These are phyloP conservation scores for Drosophila ustulata DNA, from an alignment of 2,888 invertebrate species.

Conservation along the genomic window DNA sequence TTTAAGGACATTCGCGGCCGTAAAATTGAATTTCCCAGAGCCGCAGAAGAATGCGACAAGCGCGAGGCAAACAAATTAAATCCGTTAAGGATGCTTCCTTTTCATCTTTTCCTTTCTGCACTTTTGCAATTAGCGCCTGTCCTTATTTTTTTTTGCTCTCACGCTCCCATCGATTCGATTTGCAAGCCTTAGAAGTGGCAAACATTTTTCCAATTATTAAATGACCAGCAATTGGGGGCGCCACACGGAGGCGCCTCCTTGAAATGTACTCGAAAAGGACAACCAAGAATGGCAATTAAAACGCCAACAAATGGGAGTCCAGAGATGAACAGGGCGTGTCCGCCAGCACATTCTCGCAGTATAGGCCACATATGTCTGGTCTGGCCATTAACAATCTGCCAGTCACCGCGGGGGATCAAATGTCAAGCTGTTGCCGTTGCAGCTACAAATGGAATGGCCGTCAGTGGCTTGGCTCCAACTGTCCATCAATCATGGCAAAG, in stretches of 20 bases:
- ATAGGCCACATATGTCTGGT: constrained; percentile 2
- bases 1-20: constrained; percentile 22
- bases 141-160: too few species aligned
- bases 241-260: constrained; percentile 21
- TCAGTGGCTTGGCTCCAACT: constrained; percentile 7
- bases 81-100: constrained; percentile 11
- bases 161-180: constrained; percentile 40
- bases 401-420: constrained; percentile 28
- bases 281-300: constrained; percentile 63
- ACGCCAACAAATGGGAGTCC: constrained; percentile 31
- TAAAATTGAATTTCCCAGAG: constrained; percentile 41
- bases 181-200: constrained; percentile 14
- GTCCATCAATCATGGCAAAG: constrained; percentile 13
- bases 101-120: neutral
- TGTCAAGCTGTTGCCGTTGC: constrained; percentile 25
- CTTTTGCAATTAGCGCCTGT: constrained; percentile 49
- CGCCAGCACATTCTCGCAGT: constrained; percentile 1
- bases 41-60: constrained; percentile 23
- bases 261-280: constrained; percentile 24
- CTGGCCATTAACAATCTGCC: constrained; percentile 41
- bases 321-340: constrained; percentile 55
- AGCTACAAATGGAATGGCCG: constrained; percentile 5
- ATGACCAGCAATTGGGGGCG: constrained; percentile 34
- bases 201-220: constrained; percentile 65
- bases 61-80: constrained; percentile 41